Base-by-base conservation (phyloP, 1,140 invertebrate species). In the Amphibalanus amphitrite region DNA sequence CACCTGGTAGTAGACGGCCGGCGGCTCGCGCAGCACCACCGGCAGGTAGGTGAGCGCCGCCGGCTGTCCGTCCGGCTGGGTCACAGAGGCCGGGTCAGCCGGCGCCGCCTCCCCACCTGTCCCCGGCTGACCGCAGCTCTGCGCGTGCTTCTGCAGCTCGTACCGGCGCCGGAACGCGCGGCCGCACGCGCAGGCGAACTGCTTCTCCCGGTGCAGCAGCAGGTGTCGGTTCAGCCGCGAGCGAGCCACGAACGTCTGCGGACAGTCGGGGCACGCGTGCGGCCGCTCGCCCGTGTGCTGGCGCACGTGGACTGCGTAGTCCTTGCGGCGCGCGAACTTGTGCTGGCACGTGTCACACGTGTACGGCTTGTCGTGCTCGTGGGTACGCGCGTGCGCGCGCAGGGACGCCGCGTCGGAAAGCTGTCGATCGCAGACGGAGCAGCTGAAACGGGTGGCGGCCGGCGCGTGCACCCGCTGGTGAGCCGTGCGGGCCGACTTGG, bases 261-360 rank as follows among this genome's bases (percentile, higher is more conserved):
- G 70, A 71, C 73, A 74, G 67, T 74, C 72, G 23, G 73, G 74
- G 65, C 78, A 79, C 28, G 73, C 71, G 69, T 78, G 78, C 26
- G 78, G 78, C 15, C 77, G 71, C 73, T 82, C 80, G 30, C 81
- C 80, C 20, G 80, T 81, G 75, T 83, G 82, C 10, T 80, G 79
- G 13, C 80, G 76, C 28, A 80, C 77, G 74, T 83, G 82, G 29
- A 79, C 79, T 71, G 47, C 47, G 47, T 59, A 20, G 47, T 59
- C 47, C 47, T 59, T 59, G 47, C 47, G 47, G 10, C 47, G 47
- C 47, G 47, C 47, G 47, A 59, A 59, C 47, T 13, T 23, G 47
- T 59, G 47, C 10, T 23, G 13, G 47, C 47, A 59, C 47, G 47
- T 59, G 47, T 59, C 47, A 20, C 47, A 59, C 47, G 47, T 59